These are phyloP conservation scores for Spongia lamella DNA, from an alignment of 37 sponge, comb jelly and placozoan genomes.

Conservation along the genomic window DNA sequence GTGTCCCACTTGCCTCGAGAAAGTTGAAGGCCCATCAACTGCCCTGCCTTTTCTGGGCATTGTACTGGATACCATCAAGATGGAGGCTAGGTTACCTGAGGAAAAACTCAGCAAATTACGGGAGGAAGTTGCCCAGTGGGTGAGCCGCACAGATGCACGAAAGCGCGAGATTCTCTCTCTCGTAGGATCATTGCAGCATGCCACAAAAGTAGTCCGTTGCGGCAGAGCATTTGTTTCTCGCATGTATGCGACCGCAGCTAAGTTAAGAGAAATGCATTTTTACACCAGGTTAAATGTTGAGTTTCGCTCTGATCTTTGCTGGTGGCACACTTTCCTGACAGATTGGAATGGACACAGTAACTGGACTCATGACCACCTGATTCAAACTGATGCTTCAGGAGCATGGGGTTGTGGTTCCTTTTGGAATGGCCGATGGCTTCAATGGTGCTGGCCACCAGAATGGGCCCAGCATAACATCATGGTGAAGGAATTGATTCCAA, in stretches of 20 bases:
- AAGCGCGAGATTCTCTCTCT: too few species aligned
- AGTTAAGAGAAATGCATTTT: neutral
- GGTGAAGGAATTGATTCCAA: too few species aligned
- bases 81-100: slow-evolving; percentile 25
- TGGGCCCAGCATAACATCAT: neutral
- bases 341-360: slow-evolving; percentile 14
- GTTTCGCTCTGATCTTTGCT: slow-evolving; percentile 8
- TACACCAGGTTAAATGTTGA: slow-evolving; percentile 10
- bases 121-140: neutral
- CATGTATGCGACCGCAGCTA: slow-evolving; percentile 1
- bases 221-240: slow-evolving; percentile 6
- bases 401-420: neutral
- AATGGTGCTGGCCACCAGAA: neutral
- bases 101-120: slow-evolving; percentile 25
- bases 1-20: slow-evolving; percentile 38
- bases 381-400: too few species aligned
- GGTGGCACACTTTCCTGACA: slow-evolving; percentile 9
- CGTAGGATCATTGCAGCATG: slow-evolving; percentile 30
- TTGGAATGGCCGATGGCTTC: neutral
- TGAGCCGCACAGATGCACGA: neutral
- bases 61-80: slow-evolving; percentile 7
- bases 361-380: neutral
- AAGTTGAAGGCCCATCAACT: slow-evolving; percentile 32
- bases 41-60: slow-evolving; percentile 34
- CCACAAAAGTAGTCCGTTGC: slow-evolving; percentile 25